Evolutionary conservation across 2,888 invertebrate species (phyloP), one percentile per base, ranked within the genome.

Genomic region (Diachrysia chrysitis): DNA sequence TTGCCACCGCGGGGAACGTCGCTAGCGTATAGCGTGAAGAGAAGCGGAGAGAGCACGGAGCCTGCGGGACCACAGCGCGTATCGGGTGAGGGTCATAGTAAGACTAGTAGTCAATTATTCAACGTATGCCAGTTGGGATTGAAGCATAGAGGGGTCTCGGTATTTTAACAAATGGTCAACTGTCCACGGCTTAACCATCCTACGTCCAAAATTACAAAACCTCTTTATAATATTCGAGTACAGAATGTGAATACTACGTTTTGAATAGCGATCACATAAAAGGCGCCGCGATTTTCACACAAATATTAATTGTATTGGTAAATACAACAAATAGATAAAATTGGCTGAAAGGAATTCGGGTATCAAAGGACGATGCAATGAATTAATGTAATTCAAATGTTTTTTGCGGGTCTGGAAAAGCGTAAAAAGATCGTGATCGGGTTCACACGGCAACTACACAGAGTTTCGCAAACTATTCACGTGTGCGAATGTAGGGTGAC

Each of bases 391-490:
- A 75, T 76, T 72, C 78, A 89, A 87, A 87, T 76, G 70, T 75
- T 83, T 87, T 87, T 88, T 90, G 85, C 82, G 67, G 70, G 81
- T 73, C 73, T 80, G 71, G 78, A 87, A 90, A 89, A 87, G 83
- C 77, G 79, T 89, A 89, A 90, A 89, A 89, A 89, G 82, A 76
- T 82, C 79, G 84, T 86, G 88, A 87, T 87, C 85, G 80, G 87
- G 90, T 92, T 93, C 93, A 92, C 93, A 93, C 92, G 91, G 80
- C 78, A 82, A 84, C 83, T 85, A 83, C 76, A 83, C 81, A 84
- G 75, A 83, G 83, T 87, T 92, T 92, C 78, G 92, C 91, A 89
- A 90, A 88, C 88, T 85, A 83, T 85, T 91, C 92, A 92, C 91
- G 92, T 91, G 89, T 89, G 76, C 71, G 63, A 29, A 29, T 72